Conservation (phyloP, 2,888 invertebrate genomes). For the Germaria angustata region DNA sequence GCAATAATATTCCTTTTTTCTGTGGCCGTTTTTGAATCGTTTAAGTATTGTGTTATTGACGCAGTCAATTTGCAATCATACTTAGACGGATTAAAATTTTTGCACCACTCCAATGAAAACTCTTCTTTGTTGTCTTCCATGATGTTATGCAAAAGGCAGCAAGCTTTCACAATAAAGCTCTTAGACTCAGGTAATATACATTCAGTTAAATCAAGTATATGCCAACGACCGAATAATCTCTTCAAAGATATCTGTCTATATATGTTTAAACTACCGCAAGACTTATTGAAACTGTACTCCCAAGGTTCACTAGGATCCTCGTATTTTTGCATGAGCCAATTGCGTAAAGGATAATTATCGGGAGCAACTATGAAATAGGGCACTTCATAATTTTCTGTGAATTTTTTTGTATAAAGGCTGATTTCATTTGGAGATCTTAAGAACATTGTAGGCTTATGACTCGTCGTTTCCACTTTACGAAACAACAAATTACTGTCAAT, state of each 20-base stretch:
- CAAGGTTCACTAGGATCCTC: constrained; percentile 72
- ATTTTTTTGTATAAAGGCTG: constrained; percentile 60
- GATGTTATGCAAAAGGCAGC: constrained; percentile 77
- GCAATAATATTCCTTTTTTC: constrained; percentile 73
- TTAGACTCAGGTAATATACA: constrained; percentile 75
- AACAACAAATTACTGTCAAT: constrained; percentile 76
- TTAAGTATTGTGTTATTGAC: not conserved
- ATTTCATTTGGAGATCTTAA: constrained; percentile 72
- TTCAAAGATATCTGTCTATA: constrained; percentile 75
- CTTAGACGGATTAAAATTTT: constrained; percentile 63
- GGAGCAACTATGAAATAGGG: constrained; percentile 75
- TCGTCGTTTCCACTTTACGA: constrained; percentile 74
- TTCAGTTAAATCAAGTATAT: constrained; percentile 74
- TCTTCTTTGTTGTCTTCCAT: constrained; percentile 75
- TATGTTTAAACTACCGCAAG: constrained; percentile 74
- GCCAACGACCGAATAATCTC: constrained; percentile 77
- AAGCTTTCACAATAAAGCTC: constrained; percentile 75
- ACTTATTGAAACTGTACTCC: constrained; percentile 76
- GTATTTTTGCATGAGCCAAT: constrained; percentile 77
- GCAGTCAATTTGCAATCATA: constrained; percentile 19
- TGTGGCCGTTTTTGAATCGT: constrained; percentile 55
- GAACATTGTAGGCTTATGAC: constrained; percentile 71
- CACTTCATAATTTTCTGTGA: constrained; percentile 57
- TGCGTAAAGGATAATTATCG: constrained; percentile 74
- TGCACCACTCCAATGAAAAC: constrained; percentile 75